Evolutionary conservation across 1,140 invertebrate species (phyloP).

Genomic region (Glossosoma conforme): DNA sequence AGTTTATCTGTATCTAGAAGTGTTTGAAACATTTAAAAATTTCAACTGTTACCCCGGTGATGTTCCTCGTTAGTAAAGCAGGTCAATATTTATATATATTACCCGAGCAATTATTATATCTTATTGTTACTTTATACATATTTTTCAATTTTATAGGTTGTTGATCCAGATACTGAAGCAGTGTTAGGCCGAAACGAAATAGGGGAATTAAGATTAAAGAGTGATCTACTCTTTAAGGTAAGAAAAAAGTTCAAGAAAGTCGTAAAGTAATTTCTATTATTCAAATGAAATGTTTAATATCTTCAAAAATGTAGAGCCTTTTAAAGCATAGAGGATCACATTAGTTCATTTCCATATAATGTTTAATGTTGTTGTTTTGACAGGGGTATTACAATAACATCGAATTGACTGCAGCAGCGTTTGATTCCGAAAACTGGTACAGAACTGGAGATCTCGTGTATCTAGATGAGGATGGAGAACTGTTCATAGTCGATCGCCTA

Average conservation of each 20-base stretch:
- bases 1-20: too few species aligned
- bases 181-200: conserved; percentile 33
- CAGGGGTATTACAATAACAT: conserved; percentile 58
- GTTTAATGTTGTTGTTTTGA: conserved; percentile 15
- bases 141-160: conserved; percentile 15
- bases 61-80: too few species aligned
- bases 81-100: too few species aligned
- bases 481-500: conserved; percentile 62
- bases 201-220: conserved; percentile 39
- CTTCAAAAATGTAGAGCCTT: too few species aligned
- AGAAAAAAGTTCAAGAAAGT: too few species aligned
- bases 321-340: too few species aligned
- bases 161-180: conserved; percentile 34
- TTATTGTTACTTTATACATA: too few species aligned
- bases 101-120: too few species aligned
- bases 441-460: conserved; percentile 72
- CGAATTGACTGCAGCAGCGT: conserved; percentile 56
- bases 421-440: conserved; percentile 64
- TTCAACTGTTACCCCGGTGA: too few species aligned
- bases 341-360: background rate
- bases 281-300: too few species aligned
- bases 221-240: conserved; percentile 21
- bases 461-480: conserved; percentile 57
- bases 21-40: background rate
- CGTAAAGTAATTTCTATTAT: too few species aligned